Percentiles rank a stretch among this genome's conserved stretches.
Evolutionary conservation across 2,113 vertebrate species (phyloP).

Genomic region (Varanus komodoensis): DNA sequence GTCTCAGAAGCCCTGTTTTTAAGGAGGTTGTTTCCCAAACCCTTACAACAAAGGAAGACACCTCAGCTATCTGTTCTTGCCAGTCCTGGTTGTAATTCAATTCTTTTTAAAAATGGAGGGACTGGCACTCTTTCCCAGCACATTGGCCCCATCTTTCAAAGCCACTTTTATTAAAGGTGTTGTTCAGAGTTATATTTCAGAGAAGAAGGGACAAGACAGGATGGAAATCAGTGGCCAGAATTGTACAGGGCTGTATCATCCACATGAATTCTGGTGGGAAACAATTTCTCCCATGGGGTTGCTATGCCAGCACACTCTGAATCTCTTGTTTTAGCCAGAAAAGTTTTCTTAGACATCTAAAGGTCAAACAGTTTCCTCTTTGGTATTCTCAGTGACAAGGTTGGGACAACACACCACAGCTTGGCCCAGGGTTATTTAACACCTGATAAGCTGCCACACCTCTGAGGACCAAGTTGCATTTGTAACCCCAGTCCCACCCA

Average conservation of each 20-base stretch:
- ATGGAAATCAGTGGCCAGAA: neutral
- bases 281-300: neutral
- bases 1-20: too few relatives aligned
- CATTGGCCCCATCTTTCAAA: too few relatives aligned
- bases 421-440: too few relatives aligned
- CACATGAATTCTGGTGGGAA: neutral
- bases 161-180: neutral
- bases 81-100: too few relatives aligned
- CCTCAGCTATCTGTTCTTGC: neutral
- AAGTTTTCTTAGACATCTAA: neutral
- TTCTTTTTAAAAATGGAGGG: too few relatives aligned
- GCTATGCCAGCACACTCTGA: neutral
- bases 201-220: neutral
- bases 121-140: too few relatives aligned
- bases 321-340: neutral
- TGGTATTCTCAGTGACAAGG: neutral
- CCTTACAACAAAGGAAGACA: neutral
- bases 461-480: too few relatives aligned
- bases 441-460: too few relatives aligned
- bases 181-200: neutral
- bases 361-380: neutral
- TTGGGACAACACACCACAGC: too few relatives aligned
- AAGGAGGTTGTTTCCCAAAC: neutral
- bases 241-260: neutral
- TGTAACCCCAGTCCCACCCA: too few relatives aligned